These are phyloP conservation scores for Drosophila anomelani DNA, from an alignment of 2,888 invertebrate genomes.

Conservation along the genomic window DNA sequence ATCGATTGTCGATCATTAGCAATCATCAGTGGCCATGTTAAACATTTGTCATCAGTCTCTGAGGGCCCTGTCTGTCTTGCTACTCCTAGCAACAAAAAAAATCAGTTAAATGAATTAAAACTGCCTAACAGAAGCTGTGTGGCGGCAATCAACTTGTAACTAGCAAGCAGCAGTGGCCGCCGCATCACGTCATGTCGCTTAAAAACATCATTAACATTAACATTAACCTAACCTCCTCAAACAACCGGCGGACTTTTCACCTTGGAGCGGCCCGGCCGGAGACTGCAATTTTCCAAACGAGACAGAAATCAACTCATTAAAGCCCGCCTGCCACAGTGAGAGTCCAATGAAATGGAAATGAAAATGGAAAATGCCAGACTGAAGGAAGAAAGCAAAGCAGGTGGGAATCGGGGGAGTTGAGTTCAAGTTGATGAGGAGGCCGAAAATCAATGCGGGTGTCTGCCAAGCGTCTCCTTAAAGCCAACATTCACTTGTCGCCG, in stretches of 20 bases:
- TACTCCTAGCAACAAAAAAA: constrained; percentile 16
- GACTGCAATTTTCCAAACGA: constrained; percentile 67
- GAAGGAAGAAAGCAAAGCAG: constrained; percentile 17
- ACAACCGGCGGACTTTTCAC: constrained; percentile 73
- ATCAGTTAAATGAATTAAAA: constrained; percentile 37
- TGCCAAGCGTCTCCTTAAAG: constrained; percentile 45
- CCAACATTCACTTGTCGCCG: constrained; percentile 73
- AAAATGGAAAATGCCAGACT: constrained; percentile 32
- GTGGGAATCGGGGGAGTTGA: constrained; percentile 1
- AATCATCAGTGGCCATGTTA: constrained; percentile 24
- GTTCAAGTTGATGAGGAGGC: constrained; percentile 11
- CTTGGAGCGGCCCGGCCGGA: constrained; percentile 47
- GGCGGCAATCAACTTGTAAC: constrained; percentile 14
- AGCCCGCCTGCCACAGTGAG: constrained; percentile 44
- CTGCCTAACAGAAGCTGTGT: constrained; percentile 26
- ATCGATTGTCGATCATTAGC: constrained; percentile 14
- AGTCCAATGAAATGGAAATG: constrained; percentile 50
- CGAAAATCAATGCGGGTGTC: constrained; percentile 76
- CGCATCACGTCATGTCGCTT: constrained; percentile 70
- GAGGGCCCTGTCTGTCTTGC: constrained; percentile 9
- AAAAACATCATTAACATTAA: constrained; percentile 68
- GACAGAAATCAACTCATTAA: constrained; percentile 75
- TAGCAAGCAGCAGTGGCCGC: constrained; percentile 36
- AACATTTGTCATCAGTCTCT: constrained; percentile 23
- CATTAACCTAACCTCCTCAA: constrained; percentile 73